These are phyloP conservation scores for Poicephalus meyeri DNA, from an alignment of 2,113 vertebrate species.

Conservation along the genomic window DNA sequence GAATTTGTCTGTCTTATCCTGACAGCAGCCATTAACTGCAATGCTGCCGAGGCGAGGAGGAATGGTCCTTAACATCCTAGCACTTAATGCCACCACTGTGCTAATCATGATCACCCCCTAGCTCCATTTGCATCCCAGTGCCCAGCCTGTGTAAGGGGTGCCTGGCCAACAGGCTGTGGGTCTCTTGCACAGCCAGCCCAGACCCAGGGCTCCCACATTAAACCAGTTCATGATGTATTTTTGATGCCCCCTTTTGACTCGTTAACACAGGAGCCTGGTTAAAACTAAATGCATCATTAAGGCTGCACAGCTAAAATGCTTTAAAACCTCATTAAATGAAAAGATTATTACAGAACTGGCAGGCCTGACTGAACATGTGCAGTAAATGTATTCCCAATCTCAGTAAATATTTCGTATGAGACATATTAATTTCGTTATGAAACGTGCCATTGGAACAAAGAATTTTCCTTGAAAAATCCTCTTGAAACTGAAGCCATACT, in stretches of 20 bases:
- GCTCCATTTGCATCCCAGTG: background rate
- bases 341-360: background rate
- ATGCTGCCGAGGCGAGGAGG: background rate
- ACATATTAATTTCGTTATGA: background rate
- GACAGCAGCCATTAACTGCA: background rate
- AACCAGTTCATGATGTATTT: background rate
- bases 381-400: background rate
- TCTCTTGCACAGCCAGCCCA: background rate
- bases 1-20: background rate
- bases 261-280: background rate
- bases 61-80: background rate
- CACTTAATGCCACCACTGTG: background rate
- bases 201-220: background rate
- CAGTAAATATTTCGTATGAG: background rate
- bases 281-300: background rate
- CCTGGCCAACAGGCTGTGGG: background rate
- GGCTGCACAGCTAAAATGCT: background rate
- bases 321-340: constrained; percentile 3
- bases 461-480: background rate
- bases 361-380: background rate
- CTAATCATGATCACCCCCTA: background rate
- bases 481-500: background rate
- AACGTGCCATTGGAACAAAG: background rate
- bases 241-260: background rate
- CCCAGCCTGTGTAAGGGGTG: fast-evolving